Base-by-base conservation (phyloP, 2,888 invertebrate species). In the Mayetiola destructor region DNA sequence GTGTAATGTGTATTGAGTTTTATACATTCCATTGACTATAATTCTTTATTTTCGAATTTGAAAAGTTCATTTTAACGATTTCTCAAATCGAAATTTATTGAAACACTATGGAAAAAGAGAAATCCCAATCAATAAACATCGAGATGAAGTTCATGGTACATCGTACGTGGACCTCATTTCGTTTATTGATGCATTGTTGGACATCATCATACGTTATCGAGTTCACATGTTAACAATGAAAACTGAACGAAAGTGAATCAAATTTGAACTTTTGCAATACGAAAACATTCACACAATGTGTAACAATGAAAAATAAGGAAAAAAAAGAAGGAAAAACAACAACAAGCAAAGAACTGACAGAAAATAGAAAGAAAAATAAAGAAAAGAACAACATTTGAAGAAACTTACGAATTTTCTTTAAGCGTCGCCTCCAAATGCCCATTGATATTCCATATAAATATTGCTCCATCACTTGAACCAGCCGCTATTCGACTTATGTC, bases 391-490 rank as follows among this genome's bases (percentile, higher is more conserved):
- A 58, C 42, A 57, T 48, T n/a, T n/a, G 10, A 52, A 53, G 55
- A 64, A 32, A 82, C 85, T 82, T 71, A 88, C 86, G 81, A 73
- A 68, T 89, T 87, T 64, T 89, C 89, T 68, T 85, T 88, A 56
- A 93, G 79, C 62, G 84, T 77, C 3, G 80, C 77, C 66, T 90
- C 89, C 27, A 90, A 75, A 67, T 82, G 82, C 56, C 83, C 82
- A 39, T 83, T 81, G 57, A 78, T 73, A 70, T 89, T 88, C 96
- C 97, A 99, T 53, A 99, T 82, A 70, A 83, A 95, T 56, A 94
- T 81, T 18, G 84, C 79, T 27, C 97, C 96, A 73, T 97, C 95
- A 0, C 84, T 80, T 9, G 92, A 91, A 32, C 99, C 99, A 56
- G 89, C 93, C 8, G 92, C 84, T 54, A 92, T 82, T 70, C 90